Evolutionary conservation across 2,113 vertebrate species (phyloP), one percentile per base, ranked within the genome.

Genomic region (Clinocottus analis): DNA sequence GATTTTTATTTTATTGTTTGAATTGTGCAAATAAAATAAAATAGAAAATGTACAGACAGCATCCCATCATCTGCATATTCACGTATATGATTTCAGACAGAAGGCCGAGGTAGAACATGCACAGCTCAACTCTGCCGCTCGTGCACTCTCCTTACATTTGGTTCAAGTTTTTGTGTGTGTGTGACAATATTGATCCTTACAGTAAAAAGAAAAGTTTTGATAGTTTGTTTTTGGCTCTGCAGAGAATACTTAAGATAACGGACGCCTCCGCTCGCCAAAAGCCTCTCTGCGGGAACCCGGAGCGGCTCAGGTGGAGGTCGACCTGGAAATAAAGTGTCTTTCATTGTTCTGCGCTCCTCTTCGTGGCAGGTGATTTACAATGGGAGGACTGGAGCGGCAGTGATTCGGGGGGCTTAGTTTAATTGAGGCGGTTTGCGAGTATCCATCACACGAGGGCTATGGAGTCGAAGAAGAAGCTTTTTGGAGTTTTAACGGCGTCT

Each of bases 291-390:
- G 49, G 65, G 29, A 65, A 60, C 9, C 21, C 1, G 8, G 21
- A 33, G 19, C 41, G 21, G 14, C 61, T 6, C 3, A 58, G 13
- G 16, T 35, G 45, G 35, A 72, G 47, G 47, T 21, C 8, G 47
- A 49, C 43, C 7, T 6, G 12, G 3, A 14, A 14, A 41, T 1
- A 49, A 19, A 7, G 45, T 8, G 19, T 19, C 45, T 49, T 49
- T 49, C 19, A 43, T 75, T 70, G 76, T 79, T 73, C 64, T 70
- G 62, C 51, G 53, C 53, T 47, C 55, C 43, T 37, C 64, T n/a
- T 37, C 29, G 2, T 51, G 64, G 49, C 77, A 69, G 83, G 55
- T 69, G 25, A 78, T 85, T 73, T 53, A 78, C 47, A 60, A 60
- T 33, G n/a, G 33, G n/a, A n/a, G 39, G 64, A 53, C 51, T 17